Evolutionary conservation across 1,140 invertebrate species (phyloP).

Genomic region (Triops longicaudatus): DNA sequence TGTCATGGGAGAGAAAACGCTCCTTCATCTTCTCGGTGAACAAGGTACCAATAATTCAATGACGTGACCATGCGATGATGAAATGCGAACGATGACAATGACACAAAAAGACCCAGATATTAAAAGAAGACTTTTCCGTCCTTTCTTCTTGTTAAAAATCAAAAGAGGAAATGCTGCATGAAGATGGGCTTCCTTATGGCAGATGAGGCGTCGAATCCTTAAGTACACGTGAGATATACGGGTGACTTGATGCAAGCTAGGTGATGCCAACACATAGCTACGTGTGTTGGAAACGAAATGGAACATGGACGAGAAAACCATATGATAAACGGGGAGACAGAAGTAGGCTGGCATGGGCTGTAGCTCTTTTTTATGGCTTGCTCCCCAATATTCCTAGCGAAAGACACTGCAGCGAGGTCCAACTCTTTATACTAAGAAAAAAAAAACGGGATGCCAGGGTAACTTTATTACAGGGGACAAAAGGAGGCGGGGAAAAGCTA

Average conservation of each 20-base stretch:
- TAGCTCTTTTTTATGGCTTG: not conserved
- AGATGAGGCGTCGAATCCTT: not conserved
- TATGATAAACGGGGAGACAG: not conserved
- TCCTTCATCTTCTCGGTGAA: not conserved
- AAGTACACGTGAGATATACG: constrained; percentile 11
- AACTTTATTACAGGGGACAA: not conserved
- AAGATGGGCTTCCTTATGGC: not conserved
- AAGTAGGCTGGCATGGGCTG: constrained; percentile 9
- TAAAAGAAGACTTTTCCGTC: not conserved
- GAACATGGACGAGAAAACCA: not conserved
- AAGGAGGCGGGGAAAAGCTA: not conserved
- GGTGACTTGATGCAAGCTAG: constrained; percentile 3
- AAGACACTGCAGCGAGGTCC: constrained; percentile 13
- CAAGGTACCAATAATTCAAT: not conserved
- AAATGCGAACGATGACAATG: not conserved
- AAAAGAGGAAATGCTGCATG: not conserved
- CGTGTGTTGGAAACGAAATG: not conserved
- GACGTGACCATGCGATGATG: not conserved
- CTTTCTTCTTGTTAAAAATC: not conserved
- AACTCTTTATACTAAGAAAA: not conserved
- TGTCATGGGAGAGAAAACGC: constrained; percentile 13
- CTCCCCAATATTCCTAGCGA: constrained; percentile 10
- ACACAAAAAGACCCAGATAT: not conserved
- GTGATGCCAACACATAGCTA: constrained; percentile 5
- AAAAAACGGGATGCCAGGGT: not conserved